phyloP scores from a whole-genome alignment of 2,888 invertebrate species.

The Ochropleura leucogaster region DNA sequence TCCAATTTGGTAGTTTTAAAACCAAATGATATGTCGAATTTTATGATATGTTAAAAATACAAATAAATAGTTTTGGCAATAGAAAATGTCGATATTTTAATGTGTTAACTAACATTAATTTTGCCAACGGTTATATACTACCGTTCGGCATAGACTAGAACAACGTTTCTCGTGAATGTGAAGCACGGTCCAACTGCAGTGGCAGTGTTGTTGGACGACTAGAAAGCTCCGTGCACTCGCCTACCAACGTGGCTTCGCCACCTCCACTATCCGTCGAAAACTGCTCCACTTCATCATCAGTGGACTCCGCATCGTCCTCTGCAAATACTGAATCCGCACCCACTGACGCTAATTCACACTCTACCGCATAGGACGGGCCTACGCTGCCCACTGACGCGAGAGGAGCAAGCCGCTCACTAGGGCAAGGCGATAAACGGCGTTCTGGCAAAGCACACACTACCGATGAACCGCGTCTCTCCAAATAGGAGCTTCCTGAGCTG shows the following conservation, averaged over 20 bases:
- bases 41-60: constrained; percentile 81
- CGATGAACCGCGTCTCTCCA: constrained; percentile 95
- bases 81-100: constrained; percentile 84
- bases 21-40: constrained; percentile 84
- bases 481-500: constrained; percentile 95
- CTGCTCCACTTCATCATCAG: constrained; percentile 96
- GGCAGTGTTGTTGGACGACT: constrained; percentile 82
- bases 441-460: constrained; percentile 94
- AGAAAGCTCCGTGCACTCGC: constrained; percentile 85
- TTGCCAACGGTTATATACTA: constrained; percentile 65
- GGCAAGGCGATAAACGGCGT: constrained; percentile 96
- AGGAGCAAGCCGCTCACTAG: constrained; percentile 92
- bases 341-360: constrained; percentile 93
- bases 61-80: constrained; percentile 63
- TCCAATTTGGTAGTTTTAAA: constrained; percentile 65
- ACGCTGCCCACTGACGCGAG: constrained; percentile 95
- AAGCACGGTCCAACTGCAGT: constrained; percentile 83
- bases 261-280: constrained; percentile 96
- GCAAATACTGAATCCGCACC: constrained; percentile 95
- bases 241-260: constrained; percentile 80
- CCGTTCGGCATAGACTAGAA: constrained; percentile 90
- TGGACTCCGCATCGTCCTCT: constrained; percentile 93
- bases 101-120: constrained; percentile 81
- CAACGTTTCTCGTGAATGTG: constrained; percentile 95
- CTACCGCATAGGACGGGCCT: constrained; percentile 92